A percentile compares a stretch with the other conserved stretches of the same genome.
These are phyloP conservation scores for Drosophila lacteicornis DNA, from an alignment of 1,140 invertebrate genomes.

Conservation along the genomic window DNA sequence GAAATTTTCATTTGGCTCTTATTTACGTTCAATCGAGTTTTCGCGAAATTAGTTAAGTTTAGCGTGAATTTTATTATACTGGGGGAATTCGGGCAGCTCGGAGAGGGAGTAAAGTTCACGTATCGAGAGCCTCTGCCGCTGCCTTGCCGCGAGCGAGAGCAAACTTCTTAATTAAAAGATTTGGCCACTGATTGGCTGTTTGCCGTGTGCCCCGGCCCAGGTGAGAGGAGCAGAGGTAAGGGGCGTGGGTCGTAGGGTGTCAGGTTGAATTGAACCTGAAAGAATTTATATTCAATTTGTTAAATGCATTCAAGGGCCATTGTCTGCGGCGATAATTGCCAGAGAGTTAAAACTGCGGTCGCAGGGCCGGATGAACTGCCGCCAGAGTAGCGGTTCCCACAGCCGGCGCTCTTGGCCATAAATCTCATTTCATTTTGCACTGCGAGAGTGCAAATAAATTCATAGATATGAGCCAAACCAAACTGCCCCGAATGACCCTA, in stretches of 20 bases:
- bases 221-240: not conserved
- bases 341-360: slow-evolving; percentile 17
- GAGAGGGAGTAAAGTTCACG: slow-evolving; percentile 1
- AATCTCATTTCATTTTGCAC: slow-evolving; percentile 36
- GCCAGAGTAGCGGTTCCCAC: slow-evolving; percentile 1
- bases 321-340: slow-evolving; percentile 43
- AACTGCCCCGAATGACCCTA: slow-evolving; percentile 22
- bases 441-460: slow-evolving; percentile 44
- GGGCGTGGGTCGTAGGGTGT: not conserved
- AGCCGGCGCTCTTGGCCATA: slow-evolving; percentile 10
- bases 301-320: slow-evolving; percentile 53
- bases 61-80: slow-evolving; percentile 61
- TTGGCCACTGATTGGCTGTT: slow-evolving; percentile 58
- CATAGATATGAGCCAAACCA: slow-evolving; percentile 31
- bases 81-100: not conserved
- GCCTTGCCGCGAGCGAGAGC: slow-evolving; percentile 7
- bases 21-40: slow-evolving; percentile 66
- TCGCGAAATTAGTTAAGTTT: slow-evolving; percentile 68
- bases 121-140: not conserved
- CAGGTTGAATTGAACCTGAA: not conserved
- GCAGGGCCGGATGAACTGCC: slow-evolving; percentile 23
- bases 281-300: slow-evolving; percentile 62
- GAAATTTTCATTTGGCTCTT: slow-evolving; percentile 65
- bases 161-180: slow-evolving; percentile 72
- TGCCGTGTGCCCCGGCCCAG: slow-evolving; percentile 3